Evolutionary conservation across 2,113 vertebrate species (phyloP), one percentile per base, ranked within the genome.

Genomic region (Cercocebus atys): DNA sequence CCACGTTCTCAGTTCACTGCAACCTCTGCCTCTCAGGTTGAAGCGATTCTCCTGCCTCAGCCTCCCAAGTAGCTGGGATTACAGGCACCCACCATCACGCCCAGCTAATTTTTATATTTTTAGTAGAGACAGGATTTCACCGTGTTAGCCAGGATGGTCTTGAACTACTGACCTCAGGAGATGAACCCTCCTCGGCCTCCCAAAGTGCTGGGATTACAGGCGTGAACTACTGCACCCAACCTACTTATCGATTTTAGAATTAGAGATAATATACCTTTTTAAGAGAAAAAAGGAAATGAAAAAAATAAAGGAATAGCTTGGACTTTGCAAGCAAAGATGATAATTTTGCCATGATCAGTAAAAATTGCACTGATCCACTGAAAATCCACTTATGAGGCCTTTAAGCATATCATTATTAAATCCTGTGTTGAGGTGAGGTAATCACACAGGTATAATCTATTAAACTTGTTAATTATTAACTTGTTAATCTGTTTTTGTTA

Each of bases 291-390:
- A 68, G 5, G 4, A 32, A 83, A 87, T 50, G 25, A 32, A 76
- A 93, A 52, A 90, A 57, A 85, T 50, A 66, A 97, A 94, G 35
- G 92, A 88, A 68, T 75, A 95, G 22, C 68, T 94, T 85, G 64
- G 8, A 30, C 25, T 87, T 91, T 97, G 70, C 30, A 92, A 95
- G 27, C 72, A 57, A 94, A 13, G 45, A 47, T 68, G 52, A 94
- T 61, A 90, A 83, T 57, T 81, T 76, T 89, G 55, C 16, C 66
- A 64, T 27, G 11, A 38, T 96, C 68, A 89, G 25, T 38, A 70
- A 92, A 94, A 92, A 57, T 23, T 25, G 3, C 72, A 64, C 25
- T 45, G 52, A 83, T 84, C 45, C 13, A 52, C 25, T 93, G 70
- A 78, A 94, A 93, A 78, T 61, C 22, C 30, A 38, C 25, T 90